A percentile compares a stretch with the other conserved stretches of the same genome.
phyloP scores from a whole-genome alignment of 2,888 invertebrate species.

The Tachina fera region DNA sequence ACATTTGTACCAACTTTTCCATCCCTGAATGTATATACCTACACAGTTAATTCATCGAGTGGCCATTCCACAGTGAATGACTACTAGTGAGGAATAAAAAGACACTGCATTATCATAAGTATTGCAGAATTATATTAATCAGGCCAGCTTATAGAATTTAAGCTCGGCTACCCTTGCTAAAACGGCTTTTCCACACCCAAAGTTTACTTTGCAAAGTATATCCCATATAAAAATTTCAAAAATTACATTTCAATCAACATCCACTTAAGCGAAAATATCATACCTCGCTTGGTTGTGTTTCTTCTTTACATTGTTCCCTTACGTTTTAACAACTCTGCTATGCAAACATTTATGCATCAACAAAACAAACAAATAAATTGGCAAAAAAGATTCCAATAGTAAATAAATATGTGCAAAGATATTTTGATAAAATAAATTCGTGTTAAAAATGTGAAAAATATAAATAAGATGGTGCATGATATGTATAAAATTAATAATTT shows the following conservation, averaged over 20 bases:
- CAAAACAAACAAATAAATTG: slow-evolving; percentile 45
- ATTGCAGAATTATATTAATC: too few species aligned
- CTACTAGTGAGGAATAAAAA: too few species aligned
- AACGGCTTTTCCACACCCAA: too few species aligned
- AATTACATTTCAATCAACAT: slow-evolving; percentile 75
- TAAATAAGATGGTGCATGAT: background rate
- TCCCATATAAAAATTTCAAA: too few species aligned
- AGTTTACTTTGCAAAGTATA: too few species aligned
- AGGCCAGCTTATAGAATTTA: too few species aligned
- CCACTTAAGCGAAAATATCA: background rate
- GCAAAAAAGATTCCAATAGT: slow-evolving; percentile 28
- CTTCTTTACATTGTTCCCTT: slow-evolving; percentile 10
- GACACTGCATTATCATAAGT: too few species aligned
- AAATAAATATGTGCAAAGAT: background rate
- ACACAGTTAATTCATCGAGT: too few species aligned
- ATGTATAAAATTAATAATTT: background rate
- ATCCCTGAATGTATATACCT: too few species aligned
- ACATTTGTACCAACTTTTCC: too few species aligned
- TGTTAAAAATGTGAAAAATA: background rate
- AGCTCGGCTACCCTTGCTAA: too few species aligned
- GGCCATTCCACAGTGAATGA: too few species aligned
- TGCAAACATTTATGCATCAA: slow-evolving; percentile 22
- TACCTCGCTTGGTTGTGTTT: slow-evolving; percentile 4
- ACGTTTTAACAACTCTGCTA: background rate
- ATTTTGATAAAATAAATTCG: background rate